Evolutionary conservation across 1,140 invertebrate genomes (phyloP).

Genomic region (Pseudomyrmex concolor): DNA sequence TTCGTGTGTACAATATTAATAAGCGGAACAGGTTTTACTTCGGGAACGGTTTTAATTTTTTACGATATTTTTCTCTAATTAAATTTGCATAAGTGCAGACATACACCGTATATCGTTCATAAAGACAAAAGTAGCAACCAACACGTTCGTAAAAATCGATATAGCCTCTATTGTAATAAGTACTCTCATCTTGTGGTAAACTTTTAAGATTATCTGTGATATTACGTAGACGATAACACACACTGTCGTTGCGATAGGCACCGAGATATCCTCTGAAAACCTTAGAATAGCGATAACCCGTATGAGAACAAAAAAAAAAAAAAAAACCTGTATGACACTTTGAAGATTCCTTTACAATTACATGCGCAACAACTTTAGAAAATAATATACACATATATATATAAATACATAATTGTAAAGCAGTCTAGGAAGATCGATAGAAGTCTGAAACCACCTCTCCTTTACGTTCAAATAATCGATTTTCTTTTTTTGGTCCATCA

Average conservation of each 20-base stretch:
- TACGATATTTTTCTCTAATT: too few species aligned
- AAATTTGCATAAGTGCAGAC: neutral
- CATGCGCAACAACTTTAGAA: neutral
- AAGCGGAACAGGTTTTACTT: too few species aligned
- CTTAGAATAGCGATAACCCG: conserved; percentile 39
- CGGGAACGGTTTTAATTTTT: too few species aligned
- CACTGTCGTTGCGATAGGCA: conserved; percentile 57
- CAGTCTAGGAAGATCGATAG: neutral
- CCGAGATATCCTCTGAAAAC: conserved; percentile 29
- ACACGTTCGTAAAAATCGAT: conserved; percentile 36
- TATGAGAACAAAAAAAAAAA: neutral
- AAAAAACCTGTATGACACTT: neutral
- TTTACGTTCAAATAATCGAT: neutral
- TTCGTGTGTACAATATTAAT: too few species aligned
- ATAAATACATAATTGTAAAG: conserved; percentile 11
- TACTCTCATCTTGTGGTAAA: conserved; percentile 44
- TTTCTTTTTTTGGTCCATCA: conserved; percentile 2
- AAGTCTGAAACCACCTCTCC: conserved; percentile 18
- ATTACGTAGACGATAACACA: conserved; percentile 65
- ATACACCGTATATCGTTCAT: neutral
- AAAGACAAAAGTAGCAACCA: neutral
- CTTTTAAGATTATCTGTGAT: conserved; percentile 70
- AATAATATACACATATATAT: neutral
- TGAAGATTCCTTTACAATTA: neutral
- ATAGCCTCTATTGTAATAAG: conserved; percentile 38